Evolutionary conservation across 2,888 invertebrate genomes (phyloP), one percentile per base, ranked within the genome.

Genomic region (Sarcophaga variegata): DNA sequence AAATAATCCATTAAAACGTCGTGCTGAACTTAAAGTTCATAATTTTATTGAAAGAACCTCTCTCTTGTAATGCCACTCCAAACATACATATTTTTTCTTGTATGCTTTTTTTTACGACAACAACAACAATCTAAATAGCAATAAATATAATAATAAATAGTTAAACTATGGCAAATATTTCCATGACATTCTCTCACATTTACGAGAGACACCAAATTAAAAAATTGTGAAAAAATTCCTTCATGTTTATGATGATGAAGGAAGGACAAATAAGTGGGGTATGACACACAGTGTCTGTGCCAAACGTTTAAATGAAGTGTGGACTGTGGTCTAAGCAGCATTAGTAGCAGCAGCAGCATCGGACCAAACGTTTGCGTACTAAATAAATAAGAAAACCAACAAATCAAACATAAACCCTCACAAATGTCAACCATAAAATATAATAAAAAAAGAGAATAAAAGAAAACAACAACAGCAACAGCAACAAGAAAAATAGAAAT

Each of bases 401-500:
- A 87, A 87, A 87, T 87, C 87, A 87, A 87, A 87, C 81, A 87
- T 54, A 54, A 87, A 87, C 87, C 84, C 87, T 87, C 87, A 87
- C 87, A 87, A 75, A 87, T 87, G 87, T 75, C 87, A 87, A 79
- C 84, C 84, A 88, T 85, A 88, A 88, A 88, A 81, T 87, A 67
- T 49, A 75, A 77, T 78, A 74, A 81, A 81, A 81, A 81, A 70
- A 78, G 54, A 49, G 66, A 64, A 81, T 47, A 78, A 84, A 81
- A 81, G 81, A 87, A 66, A 84, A 69, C 77, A 72, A 83, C 67
- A 14, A 49, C 49, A 49, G 3, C 66, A 76, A 83, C 67, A 80
- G 59, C 17, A 47, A 64, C 49, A 45, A 60, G n/a, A n/a, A 49
- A 66, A 64, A 25, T 62, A 14, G 66, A 60, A 60, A 63, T 54